Conservation (phyloP, 2,113 vertebrate species). For the Hyaena hyaena region DNA sequence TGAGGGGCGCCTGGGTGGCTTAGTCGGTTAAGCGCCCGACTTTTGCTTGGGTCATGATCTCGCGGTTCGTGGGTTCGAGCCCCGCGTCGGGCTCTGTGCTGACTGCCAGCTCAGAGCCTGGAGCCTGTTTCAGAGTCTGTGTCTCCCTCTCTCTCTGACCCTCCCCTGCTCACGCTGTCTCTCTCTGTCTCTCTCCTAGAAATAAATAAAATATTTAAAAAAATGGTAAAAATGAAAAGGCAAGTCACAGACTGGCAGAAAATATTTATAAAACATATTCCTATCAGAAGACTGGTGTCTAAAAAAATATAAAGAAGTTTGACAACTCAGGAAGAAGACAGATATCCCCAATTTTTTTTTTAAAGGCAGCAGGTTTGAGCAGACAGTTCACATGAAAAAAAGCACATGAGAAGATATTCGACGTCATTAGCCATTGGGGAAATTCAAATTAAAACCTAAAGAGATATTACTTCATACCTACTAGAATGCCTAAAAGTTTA, state of each 20-base stretch:
- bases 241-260: background rate
- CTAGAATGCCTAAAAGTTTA: background rate
- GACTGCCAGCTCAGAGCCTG: no score
- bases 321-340: background rate
- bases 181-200: no score
- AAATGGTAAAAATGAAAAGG: background rate
- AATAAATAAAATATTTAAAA: no score
- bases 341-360: background rate
- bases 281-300: background rate
- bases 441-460: background rate
- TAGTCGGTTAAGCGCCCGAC: no score
- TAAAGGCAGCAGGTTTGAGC: background rate
- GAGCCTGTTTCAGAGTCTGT: no score
- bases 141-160: no score
- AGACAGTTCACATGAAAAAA: background rate
- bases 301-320: background rate
- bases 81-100: no score
- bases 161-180: no score
- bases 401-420: background rate
- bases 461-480: background rate
- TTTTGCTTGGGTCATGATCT: no score
- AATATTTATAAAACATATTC: background rate
- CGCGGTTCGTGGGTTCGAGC: no score
- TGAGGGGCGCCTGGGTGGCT: no score
- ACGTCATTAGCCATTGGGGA: background rate